These are phyloP conservation scores for Andrena haemorrhoa DNA, from an alignment of 2,888 invertebrate species.

Conservation along the genomic window DNA sequence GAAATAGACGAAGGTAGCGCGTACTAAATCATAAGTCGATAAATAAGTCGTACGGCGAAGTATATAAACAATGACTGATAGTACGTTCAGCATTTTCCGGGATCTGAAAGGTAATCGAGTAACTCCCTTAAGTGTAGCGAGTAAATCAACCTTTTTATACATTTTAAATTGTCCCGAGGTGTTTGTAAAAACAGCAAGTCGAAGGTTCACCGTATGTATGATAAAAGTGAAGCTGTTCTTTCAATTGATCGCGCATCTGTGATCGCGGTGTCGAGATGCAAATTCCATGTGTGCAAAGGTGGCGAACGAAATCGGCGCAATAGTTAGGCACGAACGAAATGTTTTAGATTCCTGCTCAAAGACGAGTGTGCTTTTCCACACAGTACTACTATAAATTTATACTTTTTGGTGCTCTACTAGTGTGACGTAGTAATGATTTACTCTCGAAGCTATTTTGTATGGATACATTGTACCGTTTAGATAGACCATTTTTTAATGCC, in stretches of 20 bases:
- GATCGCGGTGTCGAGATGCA: constrained; percentile 21
- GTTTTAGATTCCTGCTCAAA: constrained; percentile 38
- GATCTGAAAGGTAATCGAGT: constrained; percentile 38
- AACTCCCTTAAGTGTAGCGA: constrained; percentile 33
- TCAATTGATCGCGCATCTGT: constrained; percentile 33
- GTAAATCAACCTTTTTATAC: constrained; percentile 56
- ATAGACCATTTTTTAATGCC: constrained; percentile 35
- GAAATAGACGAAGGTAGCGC: constrained; percentile 36
- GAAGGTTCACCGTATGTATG: constrained; percentile 24
- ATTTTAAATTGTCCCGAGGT: constrained; percentile 40
- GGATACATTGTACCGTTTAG: constrained; percentile 36
- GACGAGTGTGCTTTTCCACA: constrained; percentile 38
- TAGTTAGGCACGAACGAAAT: constrained; percentile 6
- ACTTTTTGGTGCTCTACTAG: constrained; percentile 29
- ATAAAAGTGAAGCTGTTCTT: constrained; percentile 22
- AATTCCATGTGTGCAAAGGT: constrained; percentile 39
- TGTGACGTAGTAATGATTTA: constrained; percentile 30
- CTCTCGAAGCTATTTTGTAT: constrained; percentile 38
- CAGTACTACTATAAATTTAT: constrained; percentile 41
- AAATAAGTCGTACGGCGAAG: constrained; percentile 51
- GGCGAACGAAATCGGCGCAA: background rate
- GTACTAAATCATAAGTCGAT: constrained; percentile 55
- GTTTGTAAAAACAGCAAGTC: constrained; percentile 37
- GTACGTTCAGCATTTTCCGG: constrained; percentile 44
- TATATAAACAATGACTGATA: constrained; percentile 50